Evolutionary conservation across 1,140 invertebrate genomes (phyloP), one percentile per base, ranked within the genome.

Genomic region (Leptopilina clavipes): DNA sequence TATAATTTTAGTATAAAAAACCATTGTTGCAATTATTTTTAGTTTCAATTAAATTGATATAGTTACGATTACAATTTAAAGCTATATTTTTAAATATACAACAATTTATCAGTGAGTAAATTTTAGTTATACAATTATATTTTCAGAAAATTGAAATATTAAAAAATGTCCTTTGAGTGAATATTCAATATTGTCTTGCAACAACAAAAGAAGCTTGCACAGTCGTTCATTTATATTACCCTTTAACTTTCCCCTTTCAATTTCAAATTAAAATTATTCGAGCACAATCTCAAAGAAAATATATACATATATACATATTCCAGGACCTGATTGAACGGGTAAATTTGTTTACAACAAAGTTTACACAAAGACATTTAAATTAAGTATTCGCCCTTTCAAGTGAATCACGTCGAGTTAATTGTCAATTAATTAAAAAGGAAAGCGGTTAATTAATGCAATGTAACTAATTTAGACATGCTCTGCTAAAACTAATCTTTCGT

Each of bases 211-310:
- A 22, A 65, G 3, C 19, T 1, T 25, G 10, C 14, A 65, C 25
- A 31, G 25, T 65, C 12, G 56, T 14, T 65, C 11, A 65, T 65
- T 65, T 25, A 65, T 14, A 65, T 65, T 31, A 31, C 22, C 56
- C 11, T 25, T 65, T 31, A 31, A 65, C 11, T 22, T 25, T 65
- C 19, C 19, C 22, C 11, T 65, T 12, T 22, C 19, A 65, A 22
- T 14, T 65, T 65, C 19, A 14, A 31, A 65, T 18, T 65, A 11
- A 65, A 19, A 25, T 65, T 65, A 65, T 14, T 65, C 12, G 25
- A 2, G 25, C 10, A 12, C 19, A 25, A 19, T 25, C 22, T 25
- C 5, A 31, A 31, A 31, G 25, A 31, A 31, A 31, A 5, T n/a
- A n/a, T n/a, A n/a, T n/a, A n/a, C n/a, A n/a, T n/a, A n/a, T n/a